These are phyloP conservation scores for Rhinogobio ventralis DNA, from an alignment of 2,797 vertebrate species.

Conservation along the genomic window DNA sequence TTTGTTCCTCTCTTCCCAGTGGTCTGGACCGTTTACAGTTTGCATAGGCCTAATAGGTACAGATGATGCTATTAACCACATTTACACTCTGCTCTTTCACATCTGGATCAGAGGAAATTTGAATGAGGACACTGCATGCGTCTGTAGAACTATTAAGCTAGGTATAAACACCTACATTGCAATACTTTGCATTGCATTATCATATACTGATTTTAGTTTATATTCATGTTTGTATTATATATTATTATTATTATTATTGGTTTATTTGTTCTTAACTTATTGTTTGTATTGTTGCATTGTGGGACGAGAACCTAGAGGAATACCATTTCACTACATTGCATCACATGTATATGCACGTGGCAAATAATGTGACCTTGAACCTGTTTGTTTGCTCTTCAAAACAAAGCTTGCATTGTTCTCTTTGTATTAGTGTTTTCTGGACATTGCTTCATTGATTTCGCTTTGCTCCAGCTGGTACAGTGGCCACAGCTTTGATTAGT, in stretches of 20 bases:
- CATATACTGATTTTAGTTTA: not conserved
- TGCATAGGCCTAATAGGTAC: not conserved
- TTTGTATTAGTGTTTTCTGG: slow-evolving; percentile 63
- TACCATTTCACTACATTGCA: not conserved
- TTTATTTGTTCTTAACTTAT: not conserved
- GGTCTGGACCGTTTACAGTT: not conserved
- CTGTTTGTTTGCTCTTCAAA: slow-evolving; percentile 65
- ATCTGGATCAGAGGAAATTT: not conserved
- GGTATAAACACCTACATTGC: not conserved
- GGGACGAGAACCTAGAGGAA: not conserved
- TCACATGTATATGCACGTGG: not conserved
- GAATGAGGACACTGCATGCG: too few species aligned
- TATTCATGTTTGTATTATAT: not conserved
- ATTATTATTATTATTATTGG: not conserved
- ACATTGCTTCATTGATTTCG: slow-evolving; percentile 65
- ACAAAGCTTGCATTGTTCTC: slow-evolving; percentile 72
- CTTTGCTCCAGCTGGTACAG: slow-evolving; percentile 58
- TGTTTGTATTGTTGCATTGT: not conserved
- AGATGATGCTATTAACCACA: not conserved
- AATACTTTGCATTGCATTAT: too few species aligned
- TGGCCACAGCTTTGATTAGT: slow-evolving; percentile 43
- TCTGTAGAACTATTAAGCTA: not conserved
- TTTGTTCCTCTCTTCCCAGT: not conserved
- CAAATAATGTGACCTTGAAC: not conserved
- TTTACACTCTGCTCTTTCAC: not conserved